Base-by-base conservation (phyloP, 2,888 invertebrate species). In the Atrina japonica region DNA sequence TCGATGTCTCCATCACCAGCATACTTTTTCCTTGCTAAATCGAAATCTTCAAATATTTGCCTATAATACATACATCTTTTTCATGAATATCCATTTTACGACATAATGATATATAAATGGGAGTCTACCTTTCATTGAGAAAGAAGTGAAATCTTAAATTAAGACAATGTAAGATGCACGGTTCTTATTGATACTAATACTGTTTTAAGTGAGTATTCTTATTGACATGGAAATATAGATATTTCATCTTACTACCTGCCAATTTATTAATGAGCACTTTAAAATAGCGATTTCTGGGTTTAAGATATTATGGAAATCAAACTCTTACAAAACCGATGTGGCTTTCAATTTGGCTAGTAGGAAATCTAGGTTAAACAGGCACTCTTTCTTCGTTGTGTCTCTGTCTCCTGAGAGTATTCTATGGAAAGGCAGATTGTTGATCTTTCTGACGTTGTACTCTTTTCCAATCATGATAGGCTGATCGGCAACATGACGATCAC, bases 351-450 rank as follows among this genome's bases (percentile, higher is more conserved):
- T 86, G 23, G 80, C 72, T 27, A 82, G 68, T 7, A 88, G 63
- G 63, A 88, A 89, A 3, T 83, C 71, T 53, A 83, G 80, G 73
- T 88, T 87, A 45, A 80, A 83, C 1, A 88, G 75, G 56, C 86
- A 86, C 41, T 88, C 78, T n/a, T 70, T 49, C 63, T 87, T 86
- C n/a, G 87, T 73, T 27, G 70, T 40, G 3, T 78, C 72, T 21
- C 77, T 21, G 18, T 82, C 73, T 16, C 67, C 67, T 21, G 82
- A 79, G 30, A 78, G 61, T 2, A 78, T 64, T 49, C 87, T 71
- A 61, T 88, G 88, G 61, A 80, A 83, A 0, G 88, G 86, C 14
- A 87, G 76, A 58, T 87, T 86, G 72, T 80, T 86, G 9, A 89
- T 76, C 40, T 83, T 85, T 18, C 89, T 77, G 0, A 81, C 45